Evolutionary conservation across 2,797 vertebrate genomes (phyloP).

Genomic region (Sardinella longiceps): DNA sequence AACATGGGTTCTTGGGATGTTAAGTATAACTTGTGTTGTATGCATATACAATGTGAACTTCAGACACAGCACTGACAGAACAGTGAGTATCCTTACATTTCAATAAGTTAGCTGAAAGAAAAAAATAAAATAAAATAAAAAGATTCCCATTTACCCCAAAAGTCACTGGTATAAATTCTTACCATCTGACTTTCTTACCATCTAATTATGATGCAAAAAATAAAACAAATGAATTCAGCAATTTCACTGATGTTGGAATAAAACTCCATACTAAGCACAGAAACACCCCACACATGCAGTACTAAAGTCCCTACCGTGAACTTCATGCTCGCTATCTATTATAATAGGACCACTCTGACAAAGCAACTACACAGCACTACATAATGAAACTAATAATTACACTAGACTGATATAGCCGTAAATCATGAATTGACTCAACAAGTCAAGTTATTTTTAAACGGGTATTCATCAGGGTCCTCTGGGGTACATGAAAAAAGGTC

Average conservation of each 20-base stretch:
- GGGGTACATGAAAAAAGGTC: constrained; percentile 75
- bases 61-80: background rate
- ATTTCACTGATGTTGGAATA: background rate
- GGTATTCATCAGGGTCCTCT: constrained; percentile 80
- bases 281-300: background rate
- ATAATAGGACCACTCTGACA: constrained; percentile 46
- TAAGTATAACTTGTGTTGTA: background rate
- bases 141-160: too few species aligned
- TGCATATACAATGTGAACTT: background rate
- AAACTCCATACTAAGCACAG: background rate
- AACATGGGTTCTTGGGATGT: background rate
- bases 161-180: background rate
- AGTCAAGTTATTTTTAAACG: constrained; percentile 78
- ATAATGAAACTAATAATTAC: constrained; percentile 78
- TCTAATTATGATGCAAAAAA: background rate
- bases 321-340: background rate
- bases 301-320: background rate
- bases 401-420: constrained; percentile 75
- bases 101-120: too few species aligned
- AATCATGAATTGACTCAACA: constrained; percentile 79
- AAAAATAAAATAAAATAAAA: too few species aligned
- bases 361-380: constrained; percentile 58
- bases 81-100: background rate
- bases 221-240: background rate
- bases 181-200: background rate